Percentiles rank a stretch among this genome's conserved stretches.
These are phyloP conservation scores for Penaeus vannamei DNA, from an alignment of 1,140 invertebrate genomes.

Conservation along the genomic window DNA sequence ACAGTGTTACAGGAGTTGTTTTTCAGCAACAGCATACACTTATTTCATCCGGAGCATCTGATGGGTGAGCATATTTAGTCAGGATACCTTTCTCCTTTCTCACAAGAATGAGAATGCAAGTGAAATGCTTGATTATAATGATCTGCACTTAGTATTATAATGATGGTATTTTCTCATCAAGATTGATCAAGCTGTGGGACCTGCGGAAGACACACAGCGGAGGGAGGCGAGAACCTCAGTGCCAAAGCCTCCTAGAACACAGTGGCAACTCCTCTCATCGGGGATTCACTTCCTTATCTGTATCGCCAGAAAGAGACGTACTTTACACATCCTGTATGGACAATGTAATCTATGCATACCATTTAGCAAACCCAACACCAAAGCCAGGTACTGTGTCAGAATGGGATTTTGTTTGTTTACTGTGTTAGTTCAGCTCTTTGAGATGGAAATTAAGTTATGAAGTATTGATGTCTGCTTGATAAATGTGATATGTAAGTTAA, in stretches of 20 bases:
- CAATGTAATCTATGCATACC: conserved; percentile 87
- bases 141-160: neutral
- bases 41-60: conserved; percentile 85
- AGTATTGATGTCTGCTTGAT: no score
- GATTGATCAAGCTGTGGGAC: conserved; percentile 89
- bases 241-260: conserved; percentile 82
- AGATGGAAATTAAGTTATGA: no score
- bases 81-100: no score
- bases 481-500: no score
- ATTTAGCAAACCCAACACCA: conserved; percentile 80
- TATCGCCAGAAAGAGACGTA: conserved; percentile 79
- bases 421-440: neutral
- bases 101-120: neutral
- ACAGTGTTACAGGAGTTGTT: conserved; percentile 83
- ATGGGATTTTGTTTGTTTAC: neutral
- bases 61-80: conserved; percentile 73
- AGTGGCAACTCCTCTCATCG: conserved; percentile 79
- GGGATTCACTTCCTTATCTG: conserved; percentile 84
- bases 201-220: conserved; percentile 83
- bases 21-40: conserved; percentile 85
- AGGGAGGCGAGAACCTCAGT: conserved; percentile 80
- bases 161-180: neutral
- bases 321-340: conserved; percentile 91
- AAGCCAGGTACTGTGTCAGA: conserved; percentile 53
- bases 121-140: neutral